Percentiles rank a stretch among this genome's conserved stretches.
Evolutionary conservation across 2,113 vertebrate species (phyloP).

Genomic region (Pristiophorus japonicus): DNA sequence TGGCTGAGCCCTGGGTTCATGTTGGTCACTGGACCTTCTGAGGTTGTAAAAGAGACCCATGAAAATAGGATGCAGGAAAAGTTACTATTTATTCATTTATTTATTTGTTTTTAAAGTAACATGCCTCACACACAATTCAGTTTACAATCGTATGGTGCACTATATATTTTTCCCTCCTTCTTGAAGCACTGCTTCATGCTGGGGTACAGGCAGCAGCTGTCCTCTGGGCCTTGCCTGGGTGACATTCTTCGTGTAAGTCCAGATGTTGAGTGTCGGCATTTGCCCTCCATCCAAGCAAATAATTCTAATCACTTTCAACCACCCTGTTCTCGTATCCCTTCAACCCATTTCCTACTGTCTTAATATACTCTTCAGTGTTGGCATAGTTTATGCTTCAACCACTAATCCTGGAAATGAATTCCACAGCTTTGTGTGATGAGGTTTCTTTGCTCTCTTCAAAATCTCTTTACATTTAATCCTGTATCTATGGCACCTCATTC

Average conservation of each 20-base stretch:
- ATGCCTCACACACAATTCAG: background rate
- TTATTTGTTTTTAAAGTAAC: background rate
- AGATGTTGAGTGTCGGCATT: background rate
- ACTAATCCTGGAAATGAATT: background rate
- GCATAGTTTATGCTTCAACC: background rate
- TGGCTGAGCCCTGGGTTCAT: no score
- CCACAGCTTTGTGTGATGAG: background rate
- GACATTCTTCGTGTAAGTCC: background rate
- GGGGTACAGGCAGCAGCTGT: background rate
- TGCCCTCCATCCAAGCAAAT: background rate
- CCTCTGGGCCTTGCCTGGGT: background rate
- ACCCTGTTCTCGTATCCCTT: background rate
- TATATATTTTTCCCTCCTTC: background rate
- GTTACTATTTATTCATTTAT: background rate
- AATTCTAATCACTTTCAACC: background rate
- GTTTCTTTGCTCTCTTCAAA: no score
- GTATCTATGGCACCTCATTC: background rate
- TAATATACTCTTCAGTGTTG: background rate
- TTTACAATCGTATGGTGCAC: background rate
- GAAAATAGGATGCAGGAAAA: background rate
- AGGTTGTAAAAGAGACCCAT: background rate
- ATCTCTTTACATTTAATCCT: no score
- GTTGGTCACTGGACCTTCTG: background rate
- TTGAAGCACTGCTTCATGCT: background rate
- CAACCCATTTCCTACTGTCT: background rate